Conservation (phyloP, 1,140 invertebrate species). For the Drosophila insularis region DNA sequence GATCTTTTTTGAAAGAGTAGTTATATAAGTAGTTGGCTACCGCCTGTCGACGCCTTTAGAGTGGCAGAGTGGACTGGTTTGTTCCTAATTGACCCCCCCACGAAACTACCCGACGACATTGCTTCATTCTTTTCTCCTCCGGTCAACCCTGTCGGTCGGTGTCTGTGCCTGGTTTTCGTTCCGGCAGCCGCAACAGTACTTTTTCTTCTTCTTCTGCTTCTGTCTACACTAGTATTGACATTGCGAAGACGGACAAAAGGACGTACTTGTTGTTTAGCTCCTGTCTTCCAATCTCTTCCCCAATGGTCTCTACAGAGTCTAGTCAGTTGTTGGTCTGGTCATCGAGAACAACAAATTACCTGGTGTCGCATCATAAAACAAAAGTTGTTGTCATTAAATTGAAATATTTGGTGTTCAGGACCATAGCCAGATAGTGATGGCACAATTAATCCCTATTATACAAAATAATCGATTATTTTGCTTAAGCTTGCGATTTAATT, state of each 20-base stretch:
- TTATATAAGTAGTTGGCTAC: neutral
- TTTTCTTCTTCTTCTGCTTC: neutral
- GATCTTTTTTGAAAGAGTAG: neutral
- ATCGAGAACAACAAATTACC: slow-evolving; percentile 26
- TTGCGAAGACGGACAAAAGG: slow-evolving; percentile 20
- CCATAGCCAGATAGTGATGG: no score
- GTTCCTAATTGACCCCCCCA: slow-evolving; percentile 39
- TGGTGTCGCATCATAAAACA: slow-evolving; percentile 32
- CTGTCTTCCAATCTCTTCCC: slow-evolving; percentile 31
- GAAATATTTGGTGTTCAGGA: slow-evolving; percentile 25
- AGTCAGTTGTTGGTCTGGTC: neutral
- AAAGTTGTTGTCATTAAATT: slow-evolving; percentile 27
- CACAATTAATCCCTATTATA: no score
- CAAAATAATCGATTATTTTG: no score
- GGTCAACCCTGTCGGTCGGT: slow-evolving; percentile 12
- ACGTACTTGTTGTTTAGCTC: slow-evolving; percentile 41
- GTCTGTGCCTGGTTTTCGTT: slow-evolving; percentile 24
- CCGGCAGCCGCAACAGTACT: slow-evolving; percentile 19
- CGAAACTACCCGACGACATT: neutral
- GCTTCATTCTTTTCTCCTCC: slow-evolving; percentile 1
- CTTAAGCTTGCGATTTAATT: no score
- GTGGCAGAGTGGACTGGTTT: slow-evolving; percentile 33
- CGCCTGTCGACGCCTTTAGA: slow-evolving; percentile 36
- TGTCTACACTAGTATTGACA: slow-evolving; percentile 42
- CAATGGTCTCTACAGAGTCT: slow-evolving; percentile 1